Evolutionary conservation across 2,113 vertebrate genomes (phyloP), one percentile per base, ranked within the genome.

Genomic region (Pionites leucogaster): DNA sequence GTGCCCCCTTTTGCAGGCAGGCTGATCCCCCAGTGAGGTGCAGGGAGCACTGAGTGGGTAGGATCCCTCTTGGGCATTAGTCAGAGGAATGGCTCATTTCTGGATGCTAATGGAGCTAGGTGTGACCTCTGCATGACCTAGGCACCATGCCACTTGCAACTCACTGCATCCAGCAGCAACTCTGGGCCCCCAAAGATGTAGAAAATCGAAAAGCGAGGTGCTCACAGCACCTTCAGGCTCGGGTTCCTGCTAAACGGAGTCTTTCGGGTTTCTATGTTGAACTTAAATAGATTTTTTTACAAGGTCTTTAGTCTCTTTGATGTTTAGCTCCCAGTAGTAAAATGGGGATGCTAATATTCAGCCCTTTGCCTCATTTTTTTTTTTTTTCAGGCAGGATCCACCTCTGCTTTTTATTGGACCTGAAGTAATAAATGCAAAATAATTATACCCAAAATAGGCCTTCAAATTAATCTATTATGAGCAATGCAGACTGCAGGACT

Each of bases 361-460:
- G 27, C 13, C 59, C 42, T 90, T 88, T 88, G 29, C 76, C 68
- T 86, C 65, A 5, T 4, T 41, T 87, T 64, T 28, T 80, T 44
- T 42, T 44, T 44, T 42, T 37, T 81, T 57, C 8, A 25, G 17
- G 39, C 71, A 55, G n/a, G 7, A 3, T 77, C 84, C 75, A 92
- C 92, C 71, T 80, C 59, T 90, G 35, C 31, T 94, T 46, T 77
- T 76, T 77, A 49, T 35, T 92, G 47, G 50, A 93, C 37, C 41
- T 74, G 47, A 20, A 78, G n/a, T 88, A 90, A 95, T 67, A 88
- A 85, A 95, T 86, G 82, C 18, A 91, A 92, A 95, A 67, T 82
- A 95, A 89, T 81, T 75, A 47, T 35, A 50, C 35, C 15, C 28
- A 57, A 93, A 94, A 88, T 47, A 86, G 5, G 18, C 27, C 37